Evolutionary conservation across 2,888 invertebrate genomes (phyloP), one percentile per base, ranked within the genome.

Genomic region (Polymixis lichenea): DNA sequence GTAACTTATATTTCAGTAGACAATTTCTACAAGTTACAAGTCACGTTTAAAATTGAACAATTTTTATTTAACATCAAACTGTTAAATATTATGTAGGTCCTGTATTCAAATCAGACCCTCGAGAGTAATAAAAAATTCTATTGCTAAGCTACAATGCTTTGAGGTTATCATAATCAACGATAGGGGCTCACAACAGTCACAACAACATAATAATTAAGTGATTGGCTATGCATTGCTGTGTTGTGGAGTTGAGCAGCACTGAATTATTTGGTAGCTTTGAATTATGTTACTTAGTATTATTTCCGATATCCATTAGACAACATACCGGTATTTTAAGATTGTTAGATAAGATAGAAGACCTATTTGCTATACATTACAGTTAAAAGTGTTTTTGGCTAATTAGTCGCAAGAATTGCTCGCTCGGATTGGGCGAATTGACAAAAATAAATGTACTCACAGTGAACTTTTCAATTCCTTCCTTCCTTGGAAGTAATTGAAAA

Each of bases 171-270:
- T 82, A 67, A 67, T 51, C 32, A 56, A 66, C 25, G 43, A 64
- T 15, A 67, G 51, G 15, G 82, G 17, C 38, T 81, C 65, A 66
- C 28, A 61, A 17, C n/a, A 53, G 38, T 81, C 32, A 56, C 49
- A 66, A 11, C 32, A 65, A 76, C 62, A 53, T 56, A 67, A 61
- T 78, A 49, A 82, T 80, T 77, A 60, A 68, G 72, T 72, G 71
- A 72, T 79, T 77, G 53, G 51, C 32, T n/a, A 82, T 78, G 61
- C 61, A 62, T 51, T 76, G 61, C 32, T 61, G 32, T 76, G 61
- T 46, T 61, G 32, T 62, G 66, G 77, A 56, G 62, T 82, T 76
- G 51, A 78, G 49, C 28, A 19, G 19, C 38, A 13, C 46, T 58
- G 61, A 80, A 61, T 76, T 38, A 82, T 77, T 77, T 58, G 67